Evolutionary conservation across 2,113 vertebrate species (phyloP), one percentile per base, ranked within the genome.

Genomic region (Hemibagrus wyckioides): DNA sequence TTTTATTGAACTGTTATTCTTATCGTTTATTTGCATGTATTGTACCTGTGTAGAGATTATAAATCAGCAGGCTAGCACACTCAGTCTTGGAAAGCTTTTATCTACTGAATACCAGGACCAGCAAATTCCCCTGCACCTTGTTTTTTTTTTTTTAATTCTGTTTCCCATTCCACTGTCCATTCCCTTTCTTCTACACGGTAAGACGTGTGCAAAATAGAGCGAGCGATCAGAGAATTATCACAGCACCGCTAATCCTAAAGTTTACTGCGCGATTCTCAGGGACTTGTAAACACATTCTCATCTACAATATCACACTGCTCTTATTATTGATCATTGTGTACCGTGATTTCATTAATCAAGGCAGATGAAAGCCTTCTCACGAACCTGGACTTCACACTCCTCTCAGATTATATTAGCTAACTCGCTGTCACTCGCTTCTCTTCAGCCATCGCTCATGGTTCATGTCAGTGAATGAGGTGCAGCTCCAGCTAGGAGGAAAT

Each of bases 401-500:
- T 14, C 80, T 83, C 69, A 3, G 80, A 76, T 76, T 69, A 80
- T 52, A 80, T 69, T 36, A 41, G 54, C 69, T 83, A 83, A n/a
- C 54, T 23, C 28, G 0, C n/a, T 36, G 86, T 44, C 80, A 36
- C 41, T 1, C 81, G 56, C 52, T 10, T 79, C 57, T 48, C 61
- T 56, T 89, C 65, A 7, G 59, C 61, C 21, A 81, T 87, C 57
- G 57, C 52, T 59, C 67, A 69, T 71, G 36, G 59, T 52, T 73
- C 33, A 39, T 85, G 87, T 75, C 84, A 76, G 89, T 36, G 69
- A 84, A 81, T 75, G 59, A 76, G 80, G 52, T 57, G 63, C 57
- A 11, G 41, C 73, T 87, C 76, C 69, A 19, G 75, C 25, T 85
- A 30, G 80, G 52, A 83, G 54, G 52, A 88, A 81, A 86, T 77